Percentiles rank a stretch among this genome's conserved stretches.
Conservation (phyloP, 2,797 vertebrate species). For the Hypotaenidia philippensis region DNA sequence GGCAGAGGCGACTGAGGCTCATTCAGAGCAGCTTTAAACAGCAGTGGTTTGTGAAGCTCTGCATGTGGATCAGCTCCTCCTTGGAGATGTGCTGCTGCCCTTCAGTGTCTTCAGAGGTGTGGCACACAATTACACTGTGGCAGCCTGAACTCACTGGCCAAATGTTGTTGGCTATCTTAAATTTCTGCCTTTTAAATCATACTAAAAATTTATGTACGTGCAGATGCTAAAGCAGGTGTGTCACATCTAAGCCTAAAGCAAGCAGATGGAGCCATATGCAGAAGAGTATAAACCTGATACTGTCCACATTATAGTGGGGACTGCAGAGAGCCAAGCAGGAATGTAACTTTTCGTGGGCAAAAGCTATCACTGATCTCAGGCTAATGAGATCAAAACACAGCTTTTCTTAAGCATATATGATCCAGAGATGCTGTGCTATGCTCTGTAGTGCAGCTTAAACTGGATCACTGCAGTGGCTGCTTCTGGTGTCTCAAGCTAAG, state of each 20-base stretch:
- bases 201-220: background rate
- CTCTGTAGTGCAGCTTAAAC: background rate
- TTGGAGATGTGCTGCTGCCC: background rate
- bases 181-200: background rate
- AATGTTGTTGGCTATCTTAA: background rate
- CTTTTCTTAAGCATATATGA: background rate
- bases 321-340: background rate
- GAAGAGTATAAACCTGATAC: background rate
- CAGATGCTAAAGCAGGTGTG: background rate
- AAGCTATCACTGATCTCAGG: background rate
- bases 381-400: background rate
- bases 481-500: background rate
- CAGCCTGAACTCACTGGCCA: background rate
- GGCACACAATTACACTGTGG: rapidly evolving
- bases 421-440: background rate
- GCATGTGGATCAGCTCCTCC: background rate
- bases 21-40: background rate
- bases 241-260: background rate
- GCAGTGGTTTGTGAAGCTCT: background rate
- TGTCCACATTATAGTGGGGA: no score
- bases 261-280: background rate
- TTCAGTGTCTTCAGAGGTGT: background rate
- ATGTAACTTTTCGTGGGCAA: background rate
- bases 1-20: background rate
- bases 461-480: background rate